A percentile compares a stretch with the other conserved stretches of the same genome.
These are phyloP conservation scores for Turritopsis dohrnii DNA, from an alignment of 30 jellyfish, hydroid and myxozoan genomes.

Conservation along the genomic window DNA sequence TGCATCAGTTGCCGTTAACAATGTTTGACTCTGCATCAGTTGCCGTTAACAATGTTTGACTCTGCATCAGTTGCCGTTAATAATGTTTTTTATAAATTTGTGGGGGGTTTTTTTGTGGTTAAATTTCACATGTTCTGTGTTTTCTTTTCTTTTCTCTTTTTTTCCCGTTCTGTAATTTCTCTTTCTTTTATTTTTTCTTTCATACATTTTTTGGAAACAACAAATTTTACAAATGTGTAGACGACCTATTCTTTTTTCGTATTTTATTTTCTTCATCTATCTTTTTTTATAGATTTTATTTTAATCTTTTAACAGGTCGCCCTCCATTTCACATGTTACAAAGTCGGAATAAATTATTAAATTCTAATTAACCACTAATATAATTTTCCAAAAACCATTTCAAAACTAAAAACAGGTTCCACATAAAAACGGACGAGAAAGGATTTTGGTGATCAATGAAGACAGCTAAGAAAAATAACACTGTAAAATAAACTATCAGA, in stretches of 20 bases:
- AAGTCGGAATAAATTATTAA: not conserved
- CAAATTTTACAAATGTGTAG: constrained; percentile 16
- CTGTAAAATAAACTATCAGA: not conserved
- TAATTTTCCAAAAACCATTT: not conserved
- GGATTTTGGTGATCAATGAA: not conserved
- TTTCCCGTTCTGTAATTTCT: not conserved
- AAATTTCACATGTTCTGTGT: not conserved
- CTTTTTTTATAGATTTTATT: not conserved
- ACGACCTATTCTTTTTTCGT: constrained; percentile 10
- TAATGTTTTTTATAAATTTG: constrained; percentile 25
- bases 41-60: no score
- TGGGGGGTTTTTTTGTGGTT: constrained; percentile 11
- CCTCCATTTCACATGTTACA: constrained; percentile 18
- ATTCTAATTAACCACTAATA: not conserved
- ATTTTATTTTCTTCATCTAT: not conserved
- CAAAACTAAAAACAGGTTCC: not conserved
- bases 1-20: no score
- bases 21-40: no score
- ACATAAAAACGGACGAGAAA: not conserved
- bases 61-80: not conserved
- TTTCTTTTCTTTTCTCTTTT: not conserved
- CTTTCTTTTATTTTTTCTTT: constrained; percentile 1
- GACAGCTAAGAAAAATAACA: not conserved
- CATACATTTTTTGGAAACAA: not conserved
- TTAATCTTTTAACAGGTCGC: constrained; percentile 24